Percentiles rank a stretch among this genome's conserved stretches.
These are phyloP conservation scores for Sciurus niger DNA, from an alignment of 2,113 vertebrate genomes.

Conservation along the genomic window DNA sequence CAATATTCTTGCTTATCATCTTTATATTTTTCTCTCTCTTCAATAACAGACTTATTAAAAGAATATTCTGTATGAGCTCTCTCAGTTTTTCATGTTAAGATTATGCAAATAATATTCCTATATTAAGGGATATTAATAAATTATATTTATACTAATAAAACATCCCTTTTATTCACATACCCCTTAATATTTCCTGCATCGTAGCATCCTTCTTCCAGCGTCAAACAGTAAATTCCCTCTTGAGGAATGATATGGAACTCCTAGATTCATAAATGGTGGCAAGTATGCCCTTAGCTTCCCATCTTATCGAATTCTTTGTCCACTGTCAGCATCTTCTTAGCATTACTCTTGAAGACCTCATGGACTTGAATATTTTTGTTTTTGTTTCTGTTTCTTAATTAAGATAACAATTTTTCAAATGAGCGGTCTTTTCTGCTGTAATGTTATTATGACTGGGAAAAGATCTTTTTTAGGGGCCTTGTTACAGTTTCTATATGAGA, in stretches of 20 bases:
- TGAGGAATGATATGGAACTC: neutral
- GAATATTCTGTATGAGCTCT: neutral
- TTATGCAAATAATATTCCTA: too few species aligned
- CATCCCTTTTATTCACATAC: neutral
- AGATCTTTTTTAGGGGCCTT: neutral
- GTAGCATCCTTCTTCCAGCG: too few species aligned
- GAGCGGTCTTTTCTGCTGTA: neutral
- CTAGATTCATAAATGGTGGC: neutral
- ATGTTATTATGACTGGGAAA: neutral
- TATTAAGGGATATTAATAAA: too few species aligned
- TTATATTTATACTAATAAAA: too few species aligned
- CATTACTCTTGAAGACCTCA: neutral
- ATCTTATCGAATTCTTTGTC: neutral
- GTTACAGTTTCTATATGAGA: too few species aligned
- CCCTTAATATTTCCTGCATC: neutral
- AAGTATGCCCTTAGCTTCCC: neutral
- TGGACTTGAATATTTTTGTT: neutral
- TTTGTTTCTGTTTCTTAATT: neutral
- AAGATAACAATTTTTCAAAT: neutral
- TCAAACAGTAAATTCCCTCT: neutral
- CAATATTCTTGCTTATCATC: neutral
- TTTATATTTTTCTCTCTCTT: neutral
- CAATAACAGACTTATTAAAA: neutral
- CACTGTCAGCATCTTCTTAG: neutral
- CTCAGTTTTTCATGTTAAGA: neutral